Conservation (phyloP, 2,888 invertebrate species). For the Acronicta psi region DNA sequence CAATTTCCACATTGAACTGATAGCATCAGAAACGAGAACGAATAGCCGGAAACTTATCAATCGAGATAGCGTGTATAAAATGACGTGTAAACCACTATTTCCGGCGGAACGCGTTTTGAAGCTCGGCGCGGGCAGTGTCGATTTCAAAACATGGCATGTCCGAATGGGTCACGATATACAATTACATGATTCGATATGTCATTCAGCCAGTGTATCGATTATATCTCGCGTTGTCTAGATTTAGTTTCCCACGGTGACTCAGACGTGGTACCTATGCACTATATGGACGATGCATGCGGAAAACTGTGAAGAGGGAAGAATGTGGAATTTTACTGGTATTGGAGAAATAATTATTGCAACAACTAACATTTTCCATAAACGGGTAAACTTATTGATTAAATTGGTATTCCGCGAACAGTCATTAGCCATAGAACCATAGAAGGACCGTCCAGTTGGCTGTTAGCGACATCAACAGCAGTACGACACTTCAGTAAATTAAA, state of each 20-base stretch:
- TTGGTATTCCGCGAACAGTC: too few species aligned
- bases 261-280: slow-evolving; percentile 30
- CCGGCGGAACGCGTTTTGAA: slow-evolving; percentile 63
- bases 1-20: slow-evolving; percentile 56
- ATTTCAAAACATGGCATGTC: slow-evolving; percentile 64
- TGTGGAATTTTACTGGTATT: slow-evolving; percentile 18
- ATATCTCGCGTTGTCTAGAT: slow-evolving; percentile 64
- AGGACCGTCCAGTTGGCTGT: too few species aligned
- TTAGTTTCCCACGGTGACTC: slow-evolving; percentile 69
- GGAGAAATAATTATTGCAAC: background rate
- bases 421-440: too few species aligned
- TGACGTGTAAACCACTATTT: slow-evolving; percentile 68
- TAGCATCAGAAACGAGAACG: slow-evolving; percentile 48
- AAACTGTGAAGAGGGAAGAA: slow-evolving; percentile 19
- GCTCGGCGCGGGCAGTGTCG: slow-evolving; percentile 52
- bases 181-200: slow-evolving; percentile 71
- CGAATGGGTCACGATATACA: slow-evolving; percentile 66
- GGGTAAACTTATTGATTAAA: too few species aligned
- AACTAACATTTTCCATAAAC: too few species aligned
- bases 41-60: slow-evolving; percentile 69
- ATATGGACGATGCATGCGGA: slow-evolving; percentile 40
- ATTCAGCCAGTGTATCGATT: slow-evolving; percentile 66
- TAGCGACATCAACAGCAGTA: too few species aligned
- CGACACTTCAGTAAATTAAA: background rate
- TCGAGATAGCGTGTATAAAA: slow-evolving; percentile 63